These are phyloP conservation scores for Lagorchestes hirsutus DNA, from an alignment of 2,797 vertebrate genomes.

Conservation along the genomic window DNA sequence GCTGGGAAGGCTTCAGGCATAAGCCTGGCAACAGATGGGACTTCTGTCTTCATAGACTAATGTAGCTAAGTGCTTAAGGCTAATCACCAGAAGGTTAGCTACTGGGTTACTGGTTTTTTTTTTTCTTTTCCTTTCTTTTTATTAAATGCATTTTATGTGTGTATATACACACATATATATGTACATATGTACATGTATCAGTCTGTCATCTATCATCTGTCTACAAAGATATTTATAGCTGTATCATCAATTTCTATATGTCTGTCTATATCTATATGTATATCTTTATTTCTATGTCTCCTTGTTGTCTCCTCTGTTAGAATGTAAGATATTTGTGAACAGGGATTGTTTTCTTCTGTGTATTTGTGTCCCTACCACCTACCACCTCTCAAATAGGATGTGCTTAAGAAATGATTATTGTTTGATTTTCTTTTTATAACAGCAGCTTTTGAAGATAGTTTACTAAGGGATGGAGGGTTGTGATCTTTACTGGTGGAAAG, in stretches of 20 bases:
- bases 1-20: neutral
- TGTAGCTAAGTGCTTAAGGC: neutral
- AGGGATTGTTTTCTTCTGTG: neutral
- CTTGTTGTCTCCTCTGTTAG: neutral
- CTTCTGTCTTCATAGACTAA: neutral
- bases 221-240: neutral
- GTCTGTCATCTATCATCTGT: neutral
- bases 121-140: neutral
- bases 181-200: neutral
- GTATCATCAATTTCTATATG: accelerated
- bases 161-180: neutral
- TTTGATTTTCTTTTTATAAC: neutral
- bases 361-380: neutral
- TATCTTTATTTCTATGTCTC: neutral
- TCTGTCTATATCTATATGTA: neutral
- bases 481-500: neutral
- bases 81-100: neutral
- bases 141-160: neutral
- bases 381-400: neutral
- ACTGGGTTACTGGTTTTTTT: neutral
- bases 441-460: neutral
- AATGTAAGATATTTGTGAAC: neutral
- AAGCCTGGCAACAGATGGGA: neutral
- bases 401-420: neutral
- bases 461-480: neutral